phyloP scores from a whole-genome alignment of 2,113 vertebrate species.

The Columbina picui region DNA sequence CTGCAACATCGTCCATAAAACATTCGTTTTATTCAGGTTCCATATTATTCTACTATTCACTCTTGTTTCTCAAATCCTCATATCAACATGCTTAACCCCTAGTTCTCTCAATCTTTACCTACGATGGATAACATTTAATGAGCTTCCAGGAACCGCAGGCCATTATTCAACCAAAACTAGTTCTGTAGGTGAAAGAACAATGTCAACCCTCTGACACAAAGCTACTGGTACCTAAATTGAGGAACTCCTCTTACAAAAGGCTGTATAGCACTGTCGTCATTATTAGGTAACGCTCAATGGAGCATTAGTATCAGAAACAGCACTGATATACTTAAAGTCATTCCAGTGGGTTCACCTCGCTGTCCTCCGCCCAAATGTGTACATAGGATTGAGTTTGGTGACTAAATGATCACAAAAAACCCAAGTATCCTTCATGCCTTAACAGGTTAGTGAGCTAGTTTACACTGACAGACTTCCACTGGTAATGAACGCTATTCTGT shows the following conservation, averaged over 20 bases:
- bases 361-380: background rate
- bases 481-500: background rate
- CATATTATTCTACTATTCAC: background rate
- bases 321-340: background rate
- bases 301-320: background rate
- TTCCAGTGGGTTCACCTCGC: background rate
- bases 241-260: background rate
- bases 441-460: background rate
- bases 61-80: background rate
- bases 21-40: background rate
- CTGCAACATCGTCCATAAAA: background rate
- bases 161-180: background rate
- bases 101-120: background rate
- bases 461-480: background rate
- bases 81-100: background rate
- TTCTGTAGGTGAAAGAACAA: background rate
- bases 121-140: background rate
- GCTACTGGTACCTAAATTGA: accelerated
- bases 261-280: background rate
- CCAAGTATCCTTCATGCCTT: background rate
- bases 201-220: background rate
- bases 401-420: background rate
- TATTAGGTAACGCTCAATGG: background rate
- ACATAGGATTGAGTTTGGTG: background rate
- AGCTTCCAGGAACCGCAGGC: background rate